Evolutionary conservation across 2,113 vertebrate species (phyloP).

Genomic region (Callipepla californica): DNA sequence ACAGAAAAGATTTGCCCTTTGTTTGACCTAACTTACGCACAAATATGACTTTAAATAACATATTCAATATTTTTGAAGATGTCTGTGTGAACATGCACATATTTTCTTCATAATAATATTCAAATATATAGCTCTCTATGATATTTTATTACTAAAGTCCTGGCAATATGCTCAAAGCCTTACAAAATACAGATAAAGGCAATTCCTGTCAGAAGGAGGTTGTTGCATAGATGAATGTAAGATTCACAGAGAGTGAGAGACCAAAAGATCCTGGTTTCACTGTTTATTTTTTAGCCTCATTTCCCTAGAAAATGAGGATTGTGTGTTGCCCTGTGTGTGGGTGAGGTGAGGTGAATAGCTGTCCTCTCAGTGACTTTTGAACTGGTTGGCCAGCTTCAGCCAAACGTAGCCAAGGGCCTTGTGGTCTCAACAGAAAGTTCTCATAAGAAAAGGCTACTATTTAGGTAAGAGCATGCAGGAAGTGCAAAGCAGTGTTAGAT

Average conservation of each 20-base stretch:
- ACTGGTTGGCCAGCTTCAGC: not conserved
- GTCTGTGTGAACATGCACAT: slow-evolving; percentile 67
- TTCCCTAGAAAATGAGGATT: slow-evolving; percentile 20
- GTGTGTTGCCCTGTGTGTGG: not conserved
- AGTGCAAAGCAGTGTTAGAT: not conserved
- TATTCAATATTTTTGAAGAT: slow-evolving; percentile 60
- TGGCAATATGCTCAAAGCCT: slow-evolving; percentile 65
- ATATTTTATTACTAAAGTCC: slow-evolving; percentile 63
- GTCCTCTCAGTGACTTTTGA: not conserved
- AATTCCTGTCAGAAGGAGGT: slow-evolving; percentile 52
- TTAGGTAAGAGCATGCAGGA: not conserved
- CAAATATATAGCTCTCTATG: slow-evolving; percentile 46
- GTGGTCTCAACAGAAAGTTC: not conserved
- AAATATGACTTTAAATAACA: slow-evolving; percentile 43
- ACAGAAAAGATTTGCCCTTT: slow-evolving; percentile 53
- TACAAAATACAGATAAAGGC: slow-evolving; percentile 61
- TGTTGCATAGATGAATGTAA: slow-evolving; percentile 41
- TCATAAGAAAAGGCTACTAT: not conserved
- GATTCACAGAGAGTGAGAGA: slow-evolving; percentile 22
- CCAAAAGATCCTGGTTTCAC: slow-evolving; percentile 7
- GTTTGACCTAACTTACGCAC: slow-evolving; percentile 61
- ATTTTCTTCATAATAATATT: slow-evolving; percentile 65
- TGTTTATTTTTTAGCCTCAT: slow-evolving; percentile 31
- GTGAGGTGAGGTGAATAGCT: not conserved
- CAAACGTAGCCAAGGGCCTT: not conserved